Evolutionary conservation across 2,797 vertebrate species (phyloP).

Genomic region (Myotis planiceps): DNA sequence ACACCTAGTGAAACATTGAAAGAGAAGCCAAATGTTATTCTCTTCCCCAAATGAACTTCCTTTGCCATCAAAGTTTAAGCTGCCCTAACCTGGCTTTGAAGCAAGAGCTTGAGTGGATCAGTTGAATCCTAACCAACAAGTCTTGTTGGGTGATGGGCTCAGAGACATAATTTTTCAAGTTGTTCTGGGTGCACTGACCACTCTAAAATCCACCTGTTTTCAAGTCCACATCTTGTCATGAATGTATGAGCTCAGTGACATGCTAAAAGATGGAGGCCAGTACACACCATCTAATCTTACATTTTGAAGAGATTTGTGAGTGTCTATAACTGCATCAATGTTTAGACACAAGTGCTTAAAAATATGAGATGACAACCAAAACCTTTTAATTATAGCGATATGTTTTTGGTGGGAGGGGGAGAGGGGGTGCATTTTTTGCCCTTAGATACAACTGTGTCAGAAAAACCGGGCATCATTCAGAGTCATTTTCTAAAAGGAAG

Average conservation of each 20-base stretch:
- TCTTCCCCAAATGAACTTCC: conserved; percentile 1
- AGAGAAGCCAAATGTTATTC: conserved; percentile 33
- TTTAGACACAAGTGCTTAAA: not conserved
- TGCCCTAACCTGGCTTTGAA: not conserved
- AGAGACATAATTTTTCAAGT: not conserved
- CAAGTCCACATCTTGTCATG: not conserved
- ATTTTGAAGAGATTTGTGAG: not conserved
- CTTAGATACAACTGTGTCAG: not conserved
- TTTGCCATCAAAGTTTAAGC: not conserved
- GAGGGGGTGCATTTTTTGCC: not conserved
- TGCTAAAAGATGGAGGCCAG: not conserved
- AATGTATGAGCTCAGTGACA: not conserved
- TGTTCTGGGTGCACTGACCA: not conserved
- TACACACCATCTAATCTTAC: not conserved
- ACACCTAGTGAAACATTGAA: not conserved
- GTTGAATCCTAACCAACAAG: not conserved
- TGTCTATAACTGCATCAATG: not conserved
- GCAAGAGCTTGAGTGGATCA: not conserved
- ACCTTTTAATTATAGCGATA: not conserved
- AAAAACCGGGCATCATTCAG: not conserved
- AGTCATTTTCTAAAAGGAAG: not conserved
- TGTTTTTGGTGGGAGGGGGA: not conserved
- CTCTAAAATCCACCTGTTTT: not conserved
- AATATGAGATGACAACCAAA: not conserved
- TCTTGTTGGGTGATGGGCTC: not conserved